These are phyloP conservation scores for Montipora cactus DNA, from an alignment of 64 coral and sea anemone genomes.

Conservation along the genomic window DNA sequence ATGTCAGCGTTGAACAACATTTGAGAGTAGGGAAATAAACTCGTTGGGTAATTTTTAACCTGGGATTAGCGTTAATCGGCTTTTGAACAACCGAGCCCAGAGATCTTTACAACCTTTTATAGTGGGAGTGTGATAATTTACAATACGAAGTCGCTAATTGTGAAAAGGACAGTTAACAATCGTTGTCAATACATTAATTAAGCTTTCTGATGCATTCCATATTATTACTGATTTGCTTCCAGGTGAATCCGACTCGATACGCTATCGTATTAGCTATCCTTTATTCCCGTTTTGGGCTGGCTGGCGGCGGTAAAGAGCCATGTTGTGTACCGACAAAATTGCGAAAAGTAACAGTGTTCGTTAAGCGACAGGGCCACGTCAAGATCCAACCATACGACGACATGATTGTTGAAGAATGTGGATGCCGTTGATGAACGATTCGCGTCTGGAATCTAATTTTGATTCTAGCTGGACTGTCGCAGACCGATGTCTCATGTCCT, in stretches of 20 bases:
- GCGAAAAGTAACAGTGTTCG: background rate
- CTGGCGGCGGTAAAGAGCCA: background rate
- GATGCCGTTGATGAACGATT: slow-evolving; percentile 3
- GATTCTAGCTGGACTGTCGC: background rate
- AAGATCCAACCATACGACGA: background rate
- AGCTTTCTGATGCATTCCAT: too few relatives aligned
- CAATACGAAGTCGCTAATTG: too few relatives aligned
- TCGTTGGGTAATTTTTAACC: too few relatives aligned
- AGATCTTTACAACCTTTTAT: background rate
- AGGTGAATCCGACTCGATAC: slow-evolving; percentile 23
- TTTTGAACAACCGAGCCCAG: background rate
- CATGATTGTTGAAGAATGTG: slow-evolving; percentile 33
- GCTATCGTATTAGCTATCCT: background rate
- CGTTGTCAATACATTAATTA: background rate
- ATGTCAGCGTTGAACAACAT: too few relatives aligned
- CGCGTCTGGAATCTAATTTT: background rate
- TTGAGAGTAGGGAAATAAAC: too few relatives aligned
- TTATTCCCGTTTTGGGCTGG: background rate
- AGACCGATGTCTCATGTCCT: background rate
- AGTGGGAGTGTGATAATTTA: too few relatives aligned
- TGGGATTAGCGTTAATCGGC: too few relatives aligned
- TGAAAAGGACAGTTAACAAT: background rate
- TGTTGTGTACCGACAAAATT: slow-evolving; percentile 37
- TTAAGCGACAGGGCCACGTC: background rate
- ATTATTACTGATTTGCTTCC: background rate